These are phyloP conservation scores for Ahaetulla prasina DNA, from an alignment of 2,113 vertebrate genomes.

Conservation along the genomic window DNA sequence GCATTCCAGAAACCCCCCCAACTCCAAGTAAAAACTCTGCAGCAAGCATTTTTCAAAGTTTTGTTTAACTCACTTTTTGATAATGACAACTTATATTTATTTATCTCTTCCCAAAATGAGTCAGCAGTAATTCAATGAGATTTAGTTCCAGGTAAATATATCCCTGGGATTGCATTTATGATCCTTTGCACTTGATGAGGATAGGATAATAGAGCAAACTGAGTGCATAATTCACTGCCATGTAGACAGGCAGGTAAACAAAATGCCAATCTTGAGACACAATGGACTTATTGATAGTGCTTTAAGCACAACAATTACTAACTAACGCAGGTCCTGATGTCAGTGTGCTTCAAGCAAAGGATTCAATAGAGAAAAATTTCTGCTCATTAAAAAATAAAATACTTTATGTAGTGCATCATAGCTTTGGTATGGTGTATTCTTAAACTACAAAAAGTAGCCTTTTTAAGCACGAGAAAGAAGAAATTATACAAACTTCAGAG, in stretches of 20 bases:
- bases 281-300: not conserved
- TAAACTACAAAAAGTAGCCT: not conserved
- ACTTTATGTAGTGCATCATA: not conserved
- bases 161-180: not conserved
- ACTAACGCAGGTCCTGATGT: conserved; percentile 7
- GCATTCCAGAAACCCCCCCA: too few species aligned
- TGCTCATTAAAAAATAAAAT: not conserved
- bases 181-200: not conserved
- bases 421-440: not conserved
- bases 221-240: conserved; percentile 1
- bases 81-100: not conserved
- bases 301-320: conserved; percentile 12
- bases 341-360: not conserved
- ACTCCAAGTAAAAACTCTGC: too few species aligned
- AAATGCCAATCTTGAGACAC: conserved; percentile 18
- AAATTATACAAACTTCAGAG: not conserved
- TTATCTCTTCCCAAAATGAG: not conserved
- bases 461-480: not conserved
- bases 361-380: not conserved
- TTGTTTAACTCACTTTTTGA: too few species aligned
- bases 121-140: not conserved
- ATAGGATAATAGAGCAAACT: not conserved
- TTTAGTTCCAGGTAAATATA: not conserved
- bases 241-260: conserved; percentile 27
- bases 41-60: too few species aligned